Conservation (phyloP, 23 tunicate species). For the Halocynthia roretzi region DNA sequence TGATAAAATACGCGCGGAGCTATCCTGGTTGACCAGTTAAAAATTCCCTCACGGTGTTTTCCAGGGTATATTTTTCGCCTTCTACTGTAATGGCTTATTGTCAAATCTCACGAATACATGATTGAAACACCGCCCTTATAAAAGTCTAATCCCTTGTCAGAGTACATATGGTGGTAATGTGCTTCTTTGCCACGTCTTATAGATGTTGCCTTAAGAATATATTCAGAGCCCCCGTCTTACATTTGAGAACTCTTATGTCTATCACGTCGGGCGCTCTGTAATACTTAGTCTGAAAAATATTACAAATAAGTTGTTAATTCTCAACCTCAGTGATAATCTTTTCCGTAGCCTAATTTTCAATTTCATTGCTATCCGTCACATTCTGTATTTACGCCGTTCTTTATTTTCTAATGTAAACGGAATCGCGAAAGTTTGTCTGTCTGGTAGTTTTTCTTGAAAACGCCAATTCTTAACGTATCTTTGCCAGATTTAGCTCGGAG, state of each 20-base stretch:
- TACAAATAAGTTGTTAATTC: too few species aligned
- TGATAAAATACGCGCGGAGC: slow-evolving; percentile 12
- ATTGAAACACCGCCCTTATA: not conserved
- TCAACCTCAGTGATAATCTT: too few species aligned
- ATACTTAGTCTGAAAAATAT: not conserved
- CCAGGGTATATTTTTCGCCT: not conserved
- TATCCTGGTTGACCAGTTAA: not conserved
- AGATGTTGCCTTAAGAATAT: not conserved
- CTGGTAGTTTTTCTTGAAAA: too few species aligned
- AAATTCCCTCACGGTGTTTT: not conserved
- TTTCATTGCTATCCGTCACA: slow-evolving; percentile 7
- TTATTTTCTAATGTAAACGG: not conserved
- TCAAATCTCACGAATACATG: too few species aligned
- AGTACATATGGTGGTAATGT: not conserved
- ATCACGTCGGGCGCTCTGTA: slow-evolving; percentile 16
- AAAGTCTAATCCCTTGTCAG: not conserved
- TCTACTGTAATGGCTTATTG: not conserved
- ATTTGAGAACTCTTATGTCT: slow-evolving; percentile 22
- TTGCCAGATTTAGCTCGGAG: too few species aligned
- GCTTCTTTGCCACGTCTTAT: not conserved
- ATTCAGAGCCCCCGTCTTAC: slow-evolving; percentile 23
- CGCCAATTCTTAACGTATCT: too few species aligned
- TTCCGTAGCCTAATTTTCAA: not conserved
- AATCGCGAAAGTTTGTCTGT: too few species aligned
- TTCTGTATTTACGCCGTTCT: slow-evolving; percentile 12